Percentiles rank a stretch among this genome's conserved stretches.
phyloP scores from a whole-genome alignment of 2,113 vertebrate species.

The Phalacrocorax brasilianus region DNA sequence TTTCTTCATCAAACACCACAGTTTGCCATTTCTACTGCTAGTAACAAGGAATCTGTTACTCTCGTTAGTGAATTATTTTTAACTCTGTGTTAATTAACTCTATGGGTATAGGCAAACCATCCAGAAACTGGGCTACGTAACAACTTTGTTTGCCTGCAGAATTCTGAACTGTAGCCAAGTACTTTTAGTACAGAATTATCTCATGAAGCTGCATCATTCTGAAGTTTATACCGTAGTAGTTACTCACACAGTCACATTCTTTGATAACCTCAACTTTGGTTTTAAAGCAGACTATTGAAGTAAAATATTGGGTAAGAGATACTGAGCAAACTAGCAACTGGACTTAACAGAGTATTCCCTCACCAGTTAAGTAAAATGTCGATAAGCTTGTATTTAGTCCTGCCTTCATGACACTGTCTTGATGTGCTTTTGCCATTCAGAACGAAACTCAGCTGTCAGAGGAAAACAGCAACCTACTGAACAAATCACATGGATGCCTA shows the following conservation, averaged over 20 bases:
- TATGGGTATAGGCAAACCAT: neutral
- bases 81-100: neutral
- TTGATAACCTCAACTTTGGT: neutral
- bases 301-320: neutral
- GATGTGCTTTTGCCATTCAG: neutral
- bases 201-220: neutral
- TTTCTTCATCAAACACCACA: neutral
- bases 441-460: neutral
- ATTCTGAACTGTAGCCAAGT: neutral
- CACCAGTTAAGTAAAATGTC: neutral
- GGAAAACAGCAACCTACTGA: neutral
- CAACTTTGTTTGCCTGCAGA: neutral
- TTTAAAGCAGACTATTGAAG: neutral
- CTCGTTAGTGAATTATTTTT: neutral
- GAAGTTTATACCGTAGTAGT: neutral
- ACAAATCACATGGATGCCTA: neutral
- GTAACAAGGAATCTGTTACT: neutral
- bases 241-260: neutral
- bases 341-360: neutral
- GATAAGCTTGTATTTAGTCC: neutral
- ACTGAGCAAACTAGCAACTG: neutral
- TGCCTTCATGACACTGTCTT: neutral
- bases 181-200: neutral
- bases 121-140: neutral
- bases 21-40: neutral